Evolutionary conservation across 2,888 invertebrate genomes (phyloP), one percentile per base, ranked within the genome.

Genomic region (Zonitis immaculata): DNA sequence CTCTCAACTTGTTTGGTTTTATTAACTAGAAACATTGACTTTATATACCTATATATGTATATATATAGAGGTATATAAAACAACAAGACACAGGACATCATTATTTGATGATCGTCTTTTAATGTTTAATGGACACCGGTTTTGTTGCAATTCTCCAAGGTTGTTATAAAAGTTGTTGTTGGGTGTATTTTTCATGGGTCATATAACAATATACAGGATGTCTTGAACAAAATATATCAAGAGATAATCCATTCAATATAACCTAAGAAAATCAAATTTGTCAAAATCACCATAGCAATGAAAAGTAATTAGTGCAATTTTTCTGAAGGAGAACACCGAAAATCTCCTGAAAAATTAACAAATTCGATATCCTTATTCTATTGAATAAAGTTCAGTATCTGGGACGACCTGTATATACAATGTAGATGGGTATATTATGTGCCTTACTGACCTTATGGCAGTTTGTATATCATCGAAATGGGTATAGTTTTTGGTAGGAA

Each of bases 141-240:
- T 55, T 56, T 56, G 47, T 56, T 56, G 56, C 52, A 52, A 56
- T 56, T 56, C 52, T 49, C 46, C 49, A 42, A 46, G 35, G 12
- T 56, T 56, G 56, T 56, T 18, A 28, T 18, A 25, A 44, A 52
- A 49, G 51, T 52, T 43, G 43, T 49, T 55, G 51, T 49, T 48
- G 43, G n/a, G 44, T 44, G 35, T 3, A 1, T 9, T 8, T 16
- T 6, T 14, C 8, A 32, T 32, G 8, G 14, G 6, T 32, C 8
- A 14, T 32, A 32, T 32, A 7, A 6, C 6, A 14, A 14, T 7
- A 7, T 32, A 16, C 9, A 16, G 14, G 25, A 3, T 6, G 25
- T 3, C 25, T 25, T 25, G n/a, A n/a, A n/a, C n/a, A n/a, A n/a
- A n/a, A n/a, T n/a, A n/a, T n/a, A n/a, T n/a, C n/a, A n/a, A n/a